Evolutionary conservation across 1,140 invertebrate species (phyloP).

Genomic region (Aethina tumida): DNA sequence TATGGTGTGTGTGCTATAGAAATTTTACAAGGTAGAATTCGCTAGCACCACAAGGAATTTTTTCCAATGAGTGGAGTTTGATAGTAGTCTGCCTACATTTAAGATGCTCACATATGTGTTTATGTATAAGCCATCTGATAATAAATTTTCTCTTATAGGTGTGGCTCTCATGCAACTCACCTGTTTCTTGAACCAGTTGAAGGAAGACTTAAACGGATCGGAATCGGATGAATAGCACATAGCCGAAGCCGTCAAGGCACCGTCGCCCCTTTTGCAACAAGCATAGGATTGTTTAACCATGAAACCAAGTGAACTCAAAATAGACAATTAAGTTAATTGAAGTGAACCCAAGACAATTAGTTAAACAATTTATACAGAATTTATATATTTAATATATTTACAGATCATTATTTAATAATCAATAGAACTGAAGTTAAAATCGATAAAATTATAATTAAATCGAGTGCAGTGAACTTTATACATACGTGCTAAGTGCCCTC

Average conservation of each 20-base stretch:
- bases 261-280: conserved; percentile 25
- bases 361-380: conserved; percentile 26
- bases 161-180: conserved; percentile 46
- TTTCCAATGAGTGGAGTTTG: neutral
- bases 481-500: conserved; percentile 7
- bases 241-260: too few species aligned
- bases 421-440: too few species aligned
- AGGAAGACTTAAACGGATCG: conserved; percentile 28
- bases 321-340: conserved; percentile 22
- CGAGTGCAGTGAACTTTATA: too few species aligned
- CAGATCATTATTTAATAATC: conserved; percentile 18
- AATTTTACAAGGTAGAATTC: neutral
- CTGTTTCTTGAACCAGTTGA: conserved; percentile 43
- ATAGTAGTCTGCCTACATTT: neutral
- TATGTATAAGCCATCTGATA: neutral
- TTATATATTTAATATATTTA: conserved; percentile 29
- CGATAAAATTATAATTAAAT: too few species aligned
- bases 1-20: neutral
- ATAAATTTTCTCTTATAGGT: conserved; percentile 25
- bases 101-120: neutral
- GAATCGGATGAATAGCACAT: conserved; percentile 27
- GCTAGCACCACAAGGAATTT: neutral
- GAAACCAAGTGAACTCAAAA: conserved; percentile 22
- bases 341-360: conserved; percentile 16
- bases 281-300: conserved; percentile 23